phyloP scores from a whole-genome alignment of 2,113 vertebrate species.

The Columba livia region DNA sequence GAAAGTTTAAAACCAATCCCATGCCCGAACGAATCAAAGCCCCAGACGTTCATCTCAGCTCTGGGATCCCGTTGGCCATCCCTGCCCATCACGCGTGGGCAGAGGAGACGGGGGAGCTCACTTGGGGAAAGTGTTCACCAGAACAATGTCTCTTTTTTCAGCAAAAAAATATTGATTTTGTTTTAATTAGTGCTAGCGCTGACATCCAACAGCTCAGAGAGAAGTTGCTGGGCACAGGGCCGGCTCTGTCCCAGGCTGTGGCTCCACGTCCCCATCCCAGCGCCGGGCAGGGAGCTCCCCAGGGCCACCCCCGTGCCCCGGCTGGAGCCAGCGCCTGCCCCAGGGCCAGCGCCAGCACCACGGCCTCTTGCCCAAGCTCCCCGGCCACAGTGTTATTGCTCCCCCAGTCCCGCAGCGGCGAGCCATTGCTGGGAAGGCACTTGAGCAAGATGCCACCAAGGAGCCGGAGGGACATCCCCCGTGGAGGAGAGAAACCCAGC shows the following conservation, averaged over 20 bases:
- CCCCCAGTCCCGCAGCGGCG: fast-evolving
- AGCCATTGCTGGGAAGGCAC: conserved; percentile 19
- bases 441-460: conserved; percentile 24
- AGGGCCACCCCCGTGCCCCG: not conserved
- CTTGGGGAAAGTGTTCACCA: not conserved
- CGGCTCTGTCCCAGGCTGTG: not conserved
- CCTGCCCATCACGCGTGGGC: fast-evolving
- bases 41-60: not conserved
- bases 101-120: not conserved
- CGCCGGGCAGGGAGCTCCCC: not conserved
- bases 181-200: not conserved
- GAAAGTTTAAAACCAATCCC: not conserved
- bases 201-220: not conserved
- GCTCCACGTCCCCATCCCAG: not conserved
- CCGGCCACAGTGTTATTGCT: not conserved
- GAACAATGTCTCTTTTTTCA: conserved; percentile 15
- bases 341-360: fast-evolving
- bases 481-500: not conserved
- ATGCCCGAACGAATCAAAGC: fast-evolving
- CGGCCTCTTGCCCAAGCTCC: conserved; percentile 36
- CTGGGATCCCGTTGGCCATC: not conserved
- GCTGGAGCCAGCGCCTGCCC: not conserved
- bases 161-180: not conserved
- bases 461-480: not conserved
- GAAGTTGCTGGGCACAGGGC: not conserved